phyloP scores from a whole-genome alignment of 1,140 invertebrate genomes.

The Zaprionus ghesquierei region DNA sequence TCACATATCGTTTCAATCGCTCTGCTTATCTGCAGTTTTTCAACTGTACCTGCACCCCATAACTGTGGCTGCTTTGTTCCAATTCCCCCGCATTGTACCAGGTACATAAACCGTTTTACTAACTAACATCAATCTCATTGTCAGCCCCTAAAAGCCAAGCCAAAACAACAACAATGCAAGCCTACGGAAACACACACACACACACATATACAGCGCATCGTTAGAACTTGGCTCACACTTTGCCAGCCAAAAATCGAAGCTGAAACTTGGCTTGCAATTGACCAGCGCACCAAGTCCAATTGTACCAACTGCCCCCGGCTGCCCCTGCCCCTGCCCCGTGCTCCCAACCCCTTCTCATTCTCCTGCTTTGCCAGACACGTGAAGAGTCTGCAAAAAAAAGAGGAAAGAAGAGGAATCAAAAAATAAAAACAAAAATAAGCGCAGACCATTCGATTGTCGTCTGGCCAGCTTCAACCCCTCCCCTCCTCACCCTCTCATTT shows the following conservation, averaged over 20 bases:
- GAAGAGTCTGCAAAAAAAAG: constrained; percentile 11
- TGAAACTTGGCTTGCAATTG: constrained; percentile 76
- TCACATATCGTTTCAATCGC: not conserved
- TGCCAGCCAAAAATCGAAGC: not conserved
- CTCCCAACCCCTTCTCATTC: not conserved
- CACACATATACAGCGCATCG: not conserved
- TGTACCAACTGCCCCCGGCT: constrained; percentile 35
- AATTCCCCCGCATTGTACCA: not conserved
- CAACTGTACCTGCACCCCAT: not conserved
- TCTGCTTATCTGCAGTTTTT: not conserved
- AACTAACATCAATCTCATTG: constrained; percentile 36
- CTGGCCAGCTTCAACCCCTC: constrained; percentile 39
- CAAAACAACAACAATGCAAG: constrained; percentile 13
- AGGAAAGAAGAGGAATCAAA: not conserved
- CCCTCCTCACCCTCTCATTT: not conserved
- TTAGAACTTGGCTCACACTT: constrained; percentile 24
- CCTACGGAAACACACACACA: constrained; percentile 8
- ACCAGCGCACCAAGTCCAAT: constrained; percentile 67
- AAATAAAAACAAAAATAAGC: constrained; percentile 21
- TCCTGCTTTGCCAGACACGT: constrained; percentile 4
- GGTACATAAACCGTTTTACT: constrained; percentile 16
- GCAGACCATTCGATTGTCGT: constrained; percentile 65
- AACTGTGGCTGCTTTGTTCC: not conserved
- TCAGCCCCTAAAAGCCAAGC: constrained; percentile 17
- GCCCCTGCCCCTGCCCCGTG: not conserved